phyloP scores from a whole-genome alignment of 2,888 invertebrate genomes.

The Eledona agricola region DNA sequence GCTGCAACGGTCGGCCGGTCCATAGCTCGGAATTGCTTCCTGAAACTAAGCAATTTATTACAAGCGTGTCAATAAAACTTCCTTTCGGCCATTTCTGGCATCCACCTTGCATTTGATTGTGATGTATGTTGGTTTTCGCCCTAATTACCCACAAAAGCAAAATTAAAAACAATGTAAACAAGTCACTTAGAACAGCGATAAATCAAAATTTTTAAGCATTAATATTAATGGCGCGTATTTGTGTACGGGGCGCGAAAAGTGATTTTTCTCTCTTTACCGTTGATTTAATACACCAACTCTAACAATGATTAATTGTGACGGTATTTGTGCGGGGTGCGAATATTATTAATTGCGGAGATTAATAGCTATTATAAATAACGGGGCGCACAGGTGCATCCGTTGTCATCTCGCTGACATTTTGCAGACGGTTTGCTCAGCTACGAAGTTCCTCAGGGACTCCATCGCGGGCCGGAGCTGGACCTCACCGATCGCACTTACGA shows the following conservation, averaged over 20 bases:
- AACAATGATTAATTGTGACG: constrained; percentile 47
- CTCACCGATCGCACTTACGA: constrained; percentile 83
- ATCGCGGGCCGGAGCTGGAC: constrained; percentile 77
- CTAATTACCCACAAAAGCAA: constrained; percentile 14
- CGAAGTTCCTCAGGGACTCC: constrained; percentile 78
- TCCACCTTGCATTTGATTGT: background rate
- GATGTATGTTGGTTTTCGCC: background rate
- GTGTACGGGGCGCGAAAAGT: constrained; percentile 25
- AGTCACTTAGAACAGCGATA: constrained; percentile 24
- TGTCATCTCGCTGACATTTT: constrained; percentile 37
- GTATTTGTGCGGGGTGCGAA: constrained; percentile 43
- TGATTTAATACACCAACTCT: constrained; percentile 43
- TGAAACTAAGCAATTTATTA: no score
- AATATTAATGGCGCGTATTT: constrained; percentile 35
- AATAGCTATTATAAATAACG: constrained; percentile 43
- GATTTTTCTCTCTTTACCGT: constrained; percentile 41
- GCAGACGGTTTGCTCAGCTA: constrained; percentile 83
- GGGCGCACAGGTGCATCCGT: constrained; percentile 33
- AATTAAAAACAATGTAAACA: constrained; percentile 16
- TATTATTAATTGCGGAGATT: constrained; percentile 49
- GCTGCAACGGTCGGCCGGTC: no score
- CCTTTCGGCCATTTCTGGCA: no score
- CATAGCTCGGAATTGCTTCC: no score
- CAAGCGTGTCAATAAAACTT: no score
- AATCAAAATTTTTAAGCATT: constrained; percentile 33